phyloP scores from a whole-genome alignment of 2,797 vertebrate genomes.

The Aeoliscus strigatus region DNA sequence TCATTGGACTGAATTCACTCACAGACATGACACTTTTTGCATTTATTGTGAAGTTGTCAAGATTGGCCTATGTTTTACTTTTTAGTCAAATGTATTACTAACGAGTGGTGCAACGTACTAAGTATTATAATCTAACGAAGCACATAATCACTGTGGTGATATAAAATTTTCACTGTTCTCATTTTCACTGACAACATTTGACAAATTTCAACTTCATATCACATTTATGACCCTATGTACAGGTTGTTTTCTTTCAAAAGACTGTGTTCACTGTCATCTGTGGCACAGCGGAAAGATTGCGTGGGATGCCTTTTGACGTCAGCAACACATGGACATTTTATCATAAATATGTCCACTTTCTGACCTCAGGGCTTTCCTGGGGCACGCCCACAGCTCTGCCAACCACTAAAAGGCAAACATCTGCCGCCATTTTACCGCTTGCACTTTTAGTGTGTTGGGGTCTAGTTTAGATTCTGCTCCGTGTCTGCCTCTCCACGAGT shows the following conservation, averaged over 20 bases:
- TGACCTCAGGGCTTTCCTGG: constrained; percentile 27
- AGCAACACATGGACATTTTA: constrained; percentile 20
- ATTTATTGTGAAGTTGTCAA: too few species aligned
- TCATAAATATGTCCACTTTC: constrained; percentile 15
- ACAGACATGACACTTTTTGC: too few species aligned
- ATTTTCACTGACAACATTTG: too few species aligned
- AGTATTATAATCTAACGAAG: too few species aligned
- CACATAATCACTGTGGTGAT: too few species aligned
- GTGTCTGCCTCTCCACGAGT: constrained; percentile 9
- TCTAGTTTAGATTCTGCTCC: constrained; percentile 17
- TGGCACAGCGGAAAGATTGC: constrained; percentile 2
- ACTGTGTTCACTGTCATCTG: neutral
- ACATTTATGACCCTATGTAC: too few species aligned
- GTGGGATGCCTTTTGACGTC: constrained; percentile 15
- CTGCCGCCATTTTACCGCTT: constrained; percentile 6
- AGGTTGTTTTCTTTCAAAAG: neutral
- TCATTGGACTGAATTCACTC: too few species aligned
- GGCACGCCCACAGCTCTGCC: constrained; percentile 1
- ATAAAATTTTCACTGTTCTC: too few species aligned
- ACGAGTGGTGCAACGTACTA: too few species aligned
- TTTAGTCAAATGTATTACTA: too few species aligned
- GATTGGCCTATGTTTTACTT: too few species aligned
- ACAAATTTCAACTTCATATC: too few species aligned
- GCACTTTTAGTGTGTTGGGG: constrained; percentile 7
- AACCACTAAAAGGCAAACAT: constrained; percentile 20